Base-by-base conservation (phyloP, 2,797 vertebrate species). In the Diplodus puntazzo region DNA sequence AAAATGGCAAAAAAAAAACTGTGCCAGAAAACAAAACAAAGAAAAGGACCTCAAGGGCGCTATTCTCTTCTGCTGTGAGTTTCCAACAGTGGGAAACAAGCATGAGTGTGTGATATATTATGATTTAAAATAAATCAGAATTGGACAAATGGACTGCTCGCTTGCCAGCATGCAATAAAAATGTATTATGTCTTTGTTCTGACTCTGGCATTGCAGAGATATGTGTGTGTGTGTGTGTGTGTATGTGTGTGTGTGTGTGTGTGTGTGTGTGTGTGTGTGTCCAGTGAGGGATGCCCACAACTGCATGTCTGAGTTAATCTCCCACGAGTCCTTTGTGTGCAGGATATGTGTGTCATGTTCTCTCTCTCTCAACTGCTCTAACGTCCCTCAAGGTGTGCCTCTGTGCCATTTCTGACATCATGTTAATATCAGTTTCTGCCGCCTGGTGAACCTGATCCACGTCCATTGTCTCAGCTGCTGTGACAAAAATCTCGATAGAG, bases 341-440 rank as follows among this genome's bases (percentile, higher is more conserved):
- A 54, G 60, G 58, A 57, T 52, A 49, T 76, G 53, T 58, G 30
- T 80, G 61, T 75, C 61, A 53, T 82, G 66, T 73, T 80, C 67
- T 64, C 52, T 67, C 73, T 74, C 43, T 75, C 30, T 69, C 52
- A 65, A 61, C 55, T 2, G 18, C 54, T 63, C 63, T 59, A 69
- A 57, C 2, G 34, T 76, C 73, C 73, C 21, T 34, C 55, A 73
- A 81, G 80, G 69, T 80, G 78, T 73, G 78, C 50, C 78, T 80
- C 60, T 58, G 75, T 79, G 79, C 48, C n/a, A 11, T 73, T 62
- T 62, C 57, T 64, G 72, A 69, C 61, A 79, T 87, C 58, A 70
- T 83, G 82, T 79, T 75, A 69, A 85, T 70, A 85, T 69, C 46
- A 46, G n/a, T 52, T 67, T 42, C 43, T 70, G 46, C 70, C 59